phyloP scores from a whole-genome alignment of 2,113 vertebrate genomes.

The Gymnobelideus leadbeateri region DNA sequence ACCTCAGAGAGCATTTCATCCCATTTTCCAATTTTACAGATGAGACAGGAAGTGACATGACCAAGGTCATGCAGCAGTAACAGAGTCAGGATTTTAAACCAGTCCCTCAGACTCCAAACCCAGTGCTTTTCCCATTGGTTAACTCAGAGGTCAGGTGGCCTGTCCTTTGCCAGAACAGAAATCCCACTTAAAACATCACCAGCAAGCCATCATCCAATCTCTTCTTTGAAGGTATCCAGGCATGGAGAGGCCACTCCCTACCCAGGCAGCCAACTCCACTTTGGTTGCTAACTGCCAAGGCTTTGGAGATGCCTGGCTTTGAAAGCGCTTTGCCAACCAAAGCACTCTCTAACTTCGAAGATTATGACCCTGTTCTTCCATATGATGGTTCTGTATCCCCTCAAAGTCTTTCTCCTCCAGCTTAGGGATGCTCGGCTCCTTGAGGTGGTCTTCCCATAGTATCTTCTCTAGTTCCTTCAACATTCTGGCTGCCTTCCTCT shows the following conservation, averaged over 20 bases:
- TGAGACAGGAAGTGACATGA: not conserved
- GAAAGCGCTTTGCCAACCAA: not conserved
- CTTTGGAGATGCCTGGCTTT: too few relatives aligned
- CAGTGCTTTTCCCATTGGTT: not conserved
- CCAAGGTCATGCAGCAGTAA: not conserved
- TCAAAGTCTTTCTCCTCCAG: not conserved
- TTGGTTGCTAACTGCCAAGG: not conserved
- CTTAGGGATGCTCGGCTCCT: too few relatives aligned
- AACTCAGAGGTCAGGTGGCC: not conserved
- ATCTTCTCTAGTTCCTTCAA: not conserved
- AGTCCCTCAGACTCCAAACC: not conserved
- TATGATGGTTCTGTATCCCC: not conserved
- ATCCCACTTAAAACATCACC: not conserved
- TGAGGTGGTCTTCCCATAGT: not conserved
- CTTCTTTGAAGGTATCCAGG: not conserved
- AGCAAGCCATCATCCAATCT: not conserved
- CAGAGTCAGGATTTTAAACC: not conserved
- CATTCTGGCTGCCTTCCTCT: not conserved
- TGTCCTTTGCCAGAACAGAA: not conserved
- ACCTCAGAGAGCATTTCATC: not conserved
- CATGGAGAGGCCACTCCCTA: not conserved
- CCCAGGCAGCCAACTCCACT: not conserved
- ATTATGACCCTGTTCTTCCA: not conserved
- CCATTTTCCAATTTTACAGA: not conserved
- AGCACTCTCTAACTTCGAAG: not conserved